Base-by-base conservation (phyloP, 2,888 invertebrate species). In the Drosophila multiciliata region DNA sequence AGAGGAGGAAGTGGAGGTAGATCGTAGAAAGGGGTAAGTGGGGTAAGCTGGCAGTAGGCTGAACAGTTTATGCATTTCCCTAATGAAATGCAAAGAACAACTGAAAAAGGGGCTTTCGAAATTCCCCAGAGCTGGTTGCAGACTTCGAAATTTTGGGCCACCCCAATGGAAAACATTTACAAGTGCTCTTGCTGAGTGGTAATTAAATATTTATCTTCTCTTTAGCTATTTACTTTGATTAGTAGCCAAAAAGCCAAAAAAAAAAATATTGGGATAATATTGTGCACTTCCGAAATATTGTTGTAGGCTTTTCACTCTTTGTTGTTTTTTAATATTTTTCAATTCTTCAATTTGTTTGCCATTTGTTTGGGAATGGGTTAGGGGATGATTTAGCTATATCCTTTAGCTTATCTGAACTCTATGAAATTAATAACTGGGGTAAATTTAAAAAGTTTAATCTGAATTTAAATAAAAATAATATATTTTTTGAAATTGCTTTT, bases 41-140 rank as follows among this genome's bases (percentile, higher is more conserved):
- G 26, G 26, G 2, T 33, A 9, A 32, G 17, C 9, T 20, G 23
- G 12, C 17, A 40, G 7, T 29, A 49, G 33, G 20, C 60, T 35
- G 58, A 58, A 66, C 59, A 69, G 81, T 62, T 82, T 82, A 82
- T 85, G 76, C 86, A 82, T 75, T 82, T 82, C 64, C 66, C 67
- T 82, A 82, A 82, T 82, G 89, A 82, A 82, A 88, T 85, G 82
- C 73, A 82, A 82, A 88, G 89, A 82, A 66, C 65, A 48, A 66
- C 54, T 26, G 35, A 63, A 63, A 63, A 57, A 57, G 65, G 53
- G 73, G 66, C 77, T 68, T 66, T 15, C 45, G 20, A 53, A 55
- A 64, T 55, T 29, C 61, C 58, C 53, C 53, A 78, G 63, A 53
- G 61, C 70, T 17, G 69, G 59, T 61, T 60, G 65, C 60, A 48